These are phyloP conservation scores for Apamea epomidion DNA, from an alignment of 2,888 invertebrate species.

Conservation along the genomic window DNA sequence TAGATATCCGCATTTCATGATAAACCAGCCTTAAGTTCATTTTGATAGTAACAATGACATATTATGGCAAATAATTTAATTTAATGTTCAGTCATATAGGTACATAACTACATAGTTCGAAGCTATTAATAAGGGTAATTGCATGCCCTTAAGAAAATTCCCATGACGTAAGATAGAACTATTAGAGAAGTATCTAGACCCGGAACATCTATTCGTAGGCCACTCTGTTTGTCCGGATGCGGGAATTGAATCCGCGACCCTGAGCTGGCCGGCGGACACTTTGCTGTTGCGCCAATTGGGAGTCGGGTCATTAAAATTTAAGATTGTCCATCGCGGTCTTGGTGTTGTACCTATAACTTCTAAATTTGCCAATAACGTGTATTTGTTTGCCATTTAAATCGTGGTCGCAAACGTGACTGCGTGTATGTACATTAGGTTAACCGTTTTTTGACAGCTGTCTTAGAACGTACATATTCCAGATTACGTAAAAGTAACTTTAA, in stretches of 20 bases:
- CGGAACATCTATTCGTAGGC: conserved; percentile 29
- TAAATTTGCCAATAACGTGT: neutral
- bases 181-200: conserved; percentile 43
- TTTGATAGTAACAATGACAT: too few relatives aligned
- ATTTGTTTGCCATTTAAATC: neutral
- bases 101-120: neutral
- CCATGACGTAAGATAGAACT: conserved; percentile 15
- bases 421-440: too few relatives aligned
- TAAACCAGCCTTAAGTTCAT: too few relatives aligned
- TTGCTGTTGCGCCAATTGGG: conserved; percentile 54
- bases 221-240: conserved; percentile 49
- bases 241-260: conserved; percentile 58
- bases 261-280: conserved; percentile 48
- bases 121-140: neutral
- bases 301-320: conserved; percentile 51
- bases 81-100: too few relatives aligned
- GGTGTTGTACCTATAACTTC: conserved; percentile 24
- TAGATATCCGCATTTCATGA: too few relatives aligned
- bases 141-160: neutral
- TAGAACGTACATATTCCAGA: too few relatives aligned
- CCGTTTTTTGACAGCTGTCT: too few relatives aligned
- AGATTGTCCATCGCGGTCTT: conserved; percentile 19
- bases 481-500: too few relatives aligned
- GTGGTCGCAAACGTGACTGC: neutral
- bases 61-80: too few relatives aligned